Conservation (phyloP, 2,113 vertebrate genomes). For the Tupaia tana region DNA sequence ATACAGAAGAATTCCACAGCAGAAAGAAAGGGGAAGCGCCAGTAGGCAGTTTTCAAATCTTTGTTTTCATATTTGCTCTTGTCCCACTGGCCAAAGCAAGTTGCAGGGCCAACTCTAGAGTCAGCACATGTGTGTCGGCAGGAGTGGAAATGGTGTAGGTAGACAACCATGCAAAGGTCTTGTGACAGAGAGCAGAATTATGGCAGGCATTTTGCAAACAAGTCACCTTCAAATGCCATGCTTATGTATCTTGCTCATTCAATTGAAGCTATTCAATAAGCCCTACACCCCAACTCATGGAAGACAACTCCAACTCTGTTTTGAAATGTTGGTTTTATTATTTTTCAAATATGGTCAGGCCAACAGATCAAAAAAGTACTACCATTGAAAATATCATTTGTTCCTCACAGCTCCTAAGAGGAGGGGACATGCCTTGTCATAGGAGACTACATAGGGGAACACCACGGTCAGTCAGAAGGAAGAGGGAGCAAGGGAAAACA, state of each 20-base stretch:
- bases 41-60: background rate
- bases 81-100: background rate
- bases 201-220: background rate
- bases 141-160: no score
- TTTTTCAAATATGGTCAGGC: background rate
- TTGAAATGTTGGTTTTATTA: background rate
- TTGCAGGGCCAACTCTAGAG: background rate
- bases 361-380: background rate
- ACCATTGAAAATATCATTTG: background rate
- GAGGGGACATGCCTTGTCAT: background rate
- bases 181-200: background rate
- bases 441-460: background rate
- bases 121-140: background rate
- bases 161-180: background rate
- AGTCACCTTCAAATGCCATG: background rate
- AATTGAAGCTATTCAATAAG: background rate
- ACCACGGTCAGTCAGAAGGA: background rate
- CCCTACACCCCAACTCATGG: background rate
- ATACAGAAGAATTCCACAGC: background rate
- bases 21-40: background rate
- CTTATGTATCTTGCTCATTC: background rate
- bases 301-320: background rate
- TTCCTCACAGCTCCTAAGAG: background rate
- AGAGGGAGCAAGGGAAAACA: background rate
- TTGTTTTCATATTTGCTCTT: background rate